These are phyloP conservation scores for Pristionchus maxplancki DNA, from an alignment of 2,888 invertebrate species.

Conservation along the genomic window DNA sequence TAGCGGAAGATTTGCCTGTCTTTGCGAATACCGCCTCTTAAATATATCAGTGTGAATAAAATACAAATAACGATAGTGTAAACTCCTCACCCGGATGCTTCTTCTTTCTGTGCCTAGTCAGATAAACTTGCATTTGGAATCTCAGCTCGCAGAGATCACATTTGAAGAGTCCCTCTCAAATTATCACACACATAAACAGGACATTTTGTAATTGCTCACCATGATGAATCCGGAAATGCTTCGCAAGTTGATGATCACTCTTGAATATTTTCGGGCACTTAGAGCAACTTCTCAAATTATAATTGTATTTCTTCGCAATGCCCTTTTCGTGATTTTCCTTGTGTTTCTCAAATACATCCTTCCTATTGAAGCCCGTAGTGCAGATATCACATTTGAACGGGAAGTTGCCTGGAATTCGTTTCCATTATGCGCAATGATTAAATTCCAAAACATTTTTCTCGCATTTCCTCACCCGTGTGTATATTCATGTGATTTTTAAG, in stretches of 20 bases:
- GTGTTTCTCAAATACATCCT: not conserved
- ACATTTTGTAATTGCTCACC: not conserved
- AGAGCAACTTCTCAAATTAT: not conserved
- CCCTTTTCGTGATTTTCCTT: not conserved
- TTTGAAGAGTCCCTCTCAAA: not conserved
- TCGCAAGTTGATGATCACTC: not conserved
- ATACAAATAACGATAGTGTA: too few species aligned
- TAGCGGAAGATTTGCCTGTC: not conserved
- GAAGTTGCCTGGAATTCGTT: not conserved
- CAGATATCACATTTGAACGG: not conserved
- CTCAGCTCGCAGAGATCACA: not conserved
- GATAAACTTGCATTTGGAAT: not conserved
- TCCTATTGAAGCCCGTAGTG: not conserved
- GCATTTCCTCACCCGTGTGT: not conserved
- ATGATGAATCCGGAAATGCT: not conserved
- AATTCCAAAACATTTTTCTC: not conserved
- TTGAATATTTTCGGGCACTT: not conserved
- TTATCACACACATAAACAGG: too few species aligned
- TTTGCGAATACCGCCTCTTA: not conserved
- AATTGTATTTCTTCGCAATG: not conserved
- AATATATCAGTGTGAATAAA: not conserved
- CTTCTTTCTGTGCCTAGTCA: too few species aligned
- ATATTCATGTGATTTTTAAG: not conserved
- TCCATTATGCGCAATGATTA: too few species aligned
- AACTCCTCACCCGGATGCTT: too few species aligned